Conservation (phyloP, 2,113 vertebrate species). For the Lasiurus borealis region DNA sequence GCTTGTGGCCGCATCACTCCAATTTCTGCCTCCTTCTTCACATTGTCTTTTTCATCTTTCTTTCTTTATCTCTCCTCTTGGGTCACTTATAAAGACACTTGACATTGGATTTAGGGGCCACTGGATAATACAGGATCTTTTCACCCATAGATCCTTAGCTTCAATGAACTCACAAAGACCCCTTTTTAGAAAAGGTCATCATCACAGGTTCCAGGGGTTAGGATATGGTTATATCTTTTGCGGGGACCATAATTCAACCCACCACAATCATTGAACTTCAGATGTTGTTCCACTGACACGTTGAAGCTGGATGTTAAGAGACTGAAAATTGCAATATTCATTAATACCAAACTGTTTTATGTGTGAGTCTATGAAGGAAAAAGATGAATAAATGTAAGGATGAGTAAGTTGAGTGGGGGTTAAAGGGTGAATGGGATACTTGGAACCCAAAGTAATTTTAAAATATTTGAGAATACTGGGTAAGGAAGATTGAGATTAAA, state of each 20-base stretch:
- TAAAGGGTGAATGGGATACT: background rate
- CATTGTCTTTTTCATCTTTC: background rate
- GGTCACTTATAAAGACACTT: background rate
- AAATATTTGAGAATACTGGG: slow-evolving; percentile 76
- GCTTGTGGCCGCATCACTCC: background rate
- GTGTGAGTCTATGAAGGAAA: background rate
- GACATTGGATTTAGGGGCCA: background rate
- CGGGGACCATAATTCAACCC: background rate
- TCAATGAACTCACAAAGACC: background rate
- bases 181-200: background rate
- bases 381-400: background rate
- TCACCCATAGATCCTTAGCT: background rate
- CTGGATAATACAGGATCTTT: background rate
- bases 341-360: background rate
- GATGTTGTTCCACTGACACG: background rate
- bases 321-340: background rate
- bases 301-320: slow-evolving; percentile 12
- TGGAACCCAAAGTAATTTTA: slow-evolving; percentile 69
- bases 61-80: background rate
- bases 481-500: slow-evolving; percentile 80
- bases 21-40: background rate
- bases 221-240: background rate
- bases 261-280: background rate
- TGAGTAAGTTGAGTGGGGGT: background rate
- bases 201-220: background rate